Evolutionary conservation across 2,113 vertebrate species (phyloP).

Genomic region (Mystacornis crossleyi): DNA sequence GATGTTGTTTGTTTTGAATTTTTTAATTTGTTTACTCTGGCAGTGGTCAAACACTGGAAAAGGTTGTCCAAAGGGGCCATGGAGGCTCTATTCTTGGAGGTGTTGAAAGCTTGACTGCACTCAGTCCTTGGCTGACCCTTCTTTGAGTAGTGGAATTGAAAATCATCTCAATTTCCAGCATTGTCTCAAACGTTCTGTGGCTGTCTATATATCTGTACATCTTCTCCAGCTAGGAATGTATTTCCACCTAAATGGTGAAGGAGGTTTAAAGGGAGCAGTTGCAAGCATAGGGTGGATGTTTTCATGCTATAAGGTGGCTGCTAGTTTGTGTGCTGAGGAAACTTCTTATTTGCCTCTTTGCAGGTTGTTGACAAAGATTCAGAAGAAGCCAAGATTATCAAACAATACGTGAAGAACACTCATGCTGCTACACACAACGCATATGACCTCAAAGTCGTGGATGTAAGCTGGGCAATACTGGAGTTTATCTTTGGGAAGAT

Average conservation of each 20-base stretch:
- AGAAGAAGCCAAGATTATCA: constrained; percentile 88
- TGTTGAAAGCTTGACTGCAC: not conserved
- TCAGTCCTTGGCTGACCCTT: not conserved
- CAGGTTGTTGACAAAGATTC: constrained; percentile 92
- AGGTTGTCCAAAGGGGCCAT: not conserved
- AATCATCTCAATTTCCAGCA: not conserved
- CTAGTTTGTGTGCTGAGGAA: not conserved
- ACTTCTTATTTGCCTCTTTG: not conserved
- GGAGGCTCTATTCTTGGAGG: not conserved
- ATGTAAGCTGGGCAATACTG: constrained; percentile 77
- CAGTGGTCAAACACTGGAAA: not conserved
- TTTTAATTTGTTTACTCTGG: not conserved
- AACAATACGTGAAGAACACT: constrained; percentile 95
- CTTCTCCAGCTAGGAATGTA: not conserved
- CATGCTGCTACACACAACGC: constrained; percentile 96
- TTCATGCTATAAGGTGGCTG: not conserved
- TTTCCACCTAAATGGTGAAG: not conserved
- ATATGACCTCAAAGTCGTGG: constrained; percentile 91
- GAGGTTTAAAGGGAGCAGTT: not conserved
- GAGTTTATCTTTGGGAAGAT: not conserved
- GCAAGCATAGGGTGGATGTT: not conserved
- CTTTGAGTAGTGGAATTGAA: not conserved
- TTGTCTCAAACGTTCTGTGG: not conserved
- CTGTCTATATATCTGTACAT: not conserved
- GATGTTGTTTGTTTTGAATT: not conserved